Conservation (phyloP, 2,797 vertebrate genomes). For the Urosaurus nigricauda region DNA sequence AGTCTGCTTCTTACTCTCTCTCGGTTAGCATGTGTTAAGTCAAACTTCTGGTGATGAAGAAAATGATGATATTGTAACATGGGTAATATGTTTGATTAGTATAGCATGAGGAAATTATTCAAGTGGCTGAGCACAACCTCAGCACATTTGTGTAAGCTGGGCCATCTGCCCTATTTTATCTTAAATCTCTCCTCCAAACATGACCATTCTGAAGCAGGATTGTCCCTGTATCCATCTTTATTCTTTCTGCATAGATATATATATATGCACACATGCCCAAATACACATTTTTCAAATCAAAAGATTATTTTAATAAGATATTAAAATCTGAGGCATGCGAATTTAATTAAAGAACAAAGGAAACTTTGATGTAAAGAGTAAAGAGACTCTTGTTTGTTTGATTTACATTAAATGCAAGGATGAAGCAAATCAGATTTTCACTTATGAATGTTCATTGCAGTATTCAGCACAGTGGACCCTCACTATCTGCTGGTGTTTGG, state of each 20-base stretch:
- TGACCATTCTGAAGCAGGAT: not conserved
- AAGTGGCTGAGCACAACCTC: not conserved
- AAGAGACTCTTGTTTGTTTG: not conserved
- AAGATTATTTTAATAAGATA: not conserved
- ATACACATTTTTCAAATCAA: not conserved
- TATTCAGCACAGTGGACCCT: not conserved
- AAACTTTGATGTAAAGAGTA: not conserved
- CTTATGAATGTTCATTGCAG: not conserved
- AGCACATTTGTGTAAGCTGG: not conserved
- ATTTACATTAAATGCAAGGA: not conserved
- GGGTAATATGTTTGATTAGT: not conserved
- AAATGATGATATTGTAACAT: too few relatives aligned
- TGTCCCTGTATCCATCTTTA: not conserved
- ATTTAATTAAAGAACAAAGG: not conserved
- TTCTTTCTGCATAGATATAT: too few relatives aligned
- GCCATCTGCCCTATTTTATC: not conserved
- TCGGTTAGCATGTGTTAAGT: too few relatives aligned
- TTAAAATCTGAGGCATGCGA: not conserved
- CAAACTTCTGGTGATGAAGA: too few relatives aligned
- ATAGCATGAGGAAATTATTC: not conserved
- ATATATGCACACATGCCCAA: too few relatives aligned
- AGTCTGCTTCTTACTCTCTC: too few relatives aligned
- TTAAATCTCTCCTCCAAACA: not conserved
- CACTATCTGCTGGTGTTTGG: too few relatives aligned
- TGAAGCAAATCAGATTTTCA: not conserved